These are phyloP conservation scores for Phalacrocorax carbo DNA, from an alignment of 2,113 vertebrate genomes.

Conservation along the genomic window DNA sequence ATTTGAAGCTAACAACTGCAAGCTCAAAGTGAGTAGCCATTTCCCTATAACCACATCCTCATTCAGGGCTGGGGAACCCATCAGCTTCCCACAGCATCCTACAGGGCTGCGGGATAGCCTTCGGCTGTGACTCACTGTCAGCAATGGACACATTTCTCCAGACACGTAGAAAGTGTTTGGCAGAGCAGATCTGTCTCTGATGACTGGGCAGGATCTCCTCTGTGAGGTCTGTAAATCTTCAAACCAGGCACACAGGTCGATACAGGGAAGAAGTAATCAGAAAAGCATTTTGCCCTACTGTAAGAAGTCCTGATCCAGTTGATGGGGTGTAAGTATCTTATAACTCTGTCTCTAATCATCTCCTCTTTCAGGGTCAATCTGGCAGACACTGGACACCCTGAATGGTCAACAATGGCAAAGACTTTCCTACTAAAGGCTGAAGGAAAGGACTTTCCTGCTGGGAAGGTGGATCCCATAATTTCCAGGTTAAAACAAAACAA, in stretches of 20 bases:
- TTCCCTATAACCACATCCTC: not conserved
- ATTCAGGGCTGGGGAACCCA: not conserved
- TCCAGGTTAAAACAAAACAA: not conserved
- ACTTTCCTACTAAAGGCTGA: not conserved
- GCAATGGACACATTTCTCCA: not conserved
- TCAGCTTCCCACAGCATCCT: not conserved
- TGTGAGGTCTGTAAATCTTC: not conserved
- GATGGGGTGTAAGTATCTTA: not conserved
- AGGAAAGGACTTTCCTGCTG: not conserved
- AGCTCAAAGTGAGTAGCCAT: not conserved
- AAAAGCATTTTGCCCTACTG: not conserved
- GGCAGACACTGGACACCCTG: not conserved
- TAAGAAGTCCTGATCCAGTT: not conserved
- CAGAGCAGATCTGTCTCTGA: not conserved
- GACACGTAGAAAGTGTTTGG: not conserved
- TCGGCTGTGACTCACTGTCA: not conserved
- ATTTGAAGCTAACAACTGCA: not conserved
- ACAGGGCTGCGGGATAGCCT: not conserved
- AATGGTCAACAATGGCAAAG: not conserved
- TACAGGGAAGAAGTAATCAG: not conserved
- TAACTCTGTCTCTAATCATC: not conserved
- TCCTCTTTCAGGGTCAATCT: not conserved
- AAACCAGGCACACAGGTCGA: not conserved
- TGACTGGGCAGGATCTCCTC: not conserved
- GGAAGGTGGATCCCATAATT: not conserved